Base-by-base conservation (phyloP, 1,140 invertebrate species). In the Papilio polyxenes region DNA sequence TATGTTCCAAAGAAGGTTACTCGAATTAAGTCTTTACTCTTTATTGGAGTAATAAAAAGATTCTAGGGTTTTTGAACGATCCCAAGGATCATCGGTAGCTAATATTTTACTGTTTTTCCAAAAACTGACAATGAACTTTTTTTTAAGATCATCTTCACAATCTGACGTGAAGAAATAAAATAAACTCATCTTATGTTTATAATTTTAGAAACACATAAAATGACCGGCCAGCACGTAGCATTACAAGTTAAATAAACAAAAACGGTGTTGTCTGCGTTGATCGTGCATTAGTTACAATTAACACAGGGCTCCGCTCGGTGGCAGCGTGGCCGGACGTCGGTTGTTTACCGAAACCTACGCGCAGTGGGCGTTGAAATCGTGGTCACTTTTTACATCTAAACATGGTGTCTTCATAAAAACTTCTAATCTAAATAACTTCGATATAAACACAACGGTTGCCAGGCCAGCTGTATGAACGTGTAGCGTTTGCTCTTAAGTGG, bases 261-360 rank as follows among this genome's bases (percentile, higher is more conserved):
- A 69, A 49, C 17, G 15, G 31, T 23, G 10, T 69, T 49, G 44
- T n/a, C 10, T 20, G 31, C 40, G 15, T 48, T 65, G n/a, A 44
- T 72, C 65, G 23, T 40, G 53, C 77, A 74, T 77, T 78, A 82
- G 81, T 80, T 82, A 81, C 83, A 82, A 83, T 75, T 79, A 81
- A 62, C 82, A 85, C 83, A 83, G 81, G 76, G 85, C 82, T 84
- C 82, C 77, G 85, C 80, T 84, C 82, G 84, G 81, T 83, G 86
- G 83, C 87, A 85, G 17, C 56, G 17, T 59, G 56, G 86, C 90
- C 91, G 91, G 91, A 92, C 88, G 90, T 90, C 82, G 84, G 88
- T 83, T 90, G 89, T 92, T 92, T 92, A 86, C 87, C 86, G 86
- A 87, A 88, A 80, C 91, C 90, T 88, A 90, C 90, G 87, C 88